phyloP scores from a whole-genome alignment of 2,797 vertebrate species.

The Melanotaenia trifasciata region DNA sequence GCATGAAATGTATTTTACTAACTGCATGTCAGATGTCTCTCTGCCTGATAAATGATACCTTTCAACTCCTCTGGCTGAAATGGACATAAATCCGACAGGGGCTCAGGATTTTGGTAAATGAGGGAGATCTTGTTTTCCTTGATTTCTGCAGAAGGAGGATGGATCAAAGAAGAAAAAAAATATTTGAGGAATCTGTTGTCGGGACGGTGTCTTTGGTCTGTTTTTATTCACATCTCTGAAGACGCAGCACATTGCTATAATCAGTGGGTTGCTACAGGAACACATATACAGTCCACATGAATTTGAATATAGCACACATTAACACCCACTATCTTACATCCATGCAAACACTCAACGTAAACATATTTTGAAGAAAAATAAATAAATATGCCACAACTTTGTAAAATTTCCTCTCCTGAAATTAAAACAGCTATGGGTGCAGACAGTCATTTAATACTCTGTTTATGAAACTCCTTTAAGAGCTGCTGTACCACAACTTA shows the following conservation, averaged over 20 bases:
- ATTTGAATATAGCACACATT: background rate
- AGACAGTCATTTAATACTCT: background rate
- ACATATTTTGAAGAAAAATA: background rate
- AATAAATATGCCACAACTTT: background rate
- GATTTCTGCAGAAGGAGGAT: constrained; percentile 15
- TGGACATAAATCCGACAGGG: constrained; percentile 38
- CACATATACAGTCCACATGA: background rate
- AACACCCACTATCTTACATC: background rate
- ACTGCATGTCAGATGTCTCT: constrained; percentile 42
- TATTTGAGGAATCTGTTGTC: constrained; percentile 18
- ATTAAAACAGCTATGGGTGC: background rate
- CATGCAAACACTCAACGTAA: constrained; percentile 14
- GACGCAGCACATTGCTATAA: background rate
- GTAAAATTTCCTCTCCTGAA: background rate
- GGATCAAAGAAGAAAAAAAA: constrained; percentile 33
- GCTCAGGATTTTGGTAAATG: constrained; percentile 20
- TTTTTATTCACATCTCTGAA: constrained; percentile 39
- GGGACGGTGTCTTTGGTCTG: constrained; percentile 30
- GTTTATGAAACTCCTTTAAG: background rate
- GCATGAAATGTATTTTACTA: constrained; percentile 46
- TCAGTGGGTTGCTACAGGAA: constrained; percentile 4
- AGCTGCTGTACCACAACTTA: background rate
- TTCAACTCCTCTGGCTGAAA: constrained; percentile 42
- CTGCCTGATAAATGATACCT: constrained; percentile 55
- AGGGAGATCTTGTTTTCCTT: constrained; percentile 7